Evolutionary conservation across 2,797 vertebrate genomes (phyloP).

Genomic region (Erpetoichthys calabaricus): DNA sequence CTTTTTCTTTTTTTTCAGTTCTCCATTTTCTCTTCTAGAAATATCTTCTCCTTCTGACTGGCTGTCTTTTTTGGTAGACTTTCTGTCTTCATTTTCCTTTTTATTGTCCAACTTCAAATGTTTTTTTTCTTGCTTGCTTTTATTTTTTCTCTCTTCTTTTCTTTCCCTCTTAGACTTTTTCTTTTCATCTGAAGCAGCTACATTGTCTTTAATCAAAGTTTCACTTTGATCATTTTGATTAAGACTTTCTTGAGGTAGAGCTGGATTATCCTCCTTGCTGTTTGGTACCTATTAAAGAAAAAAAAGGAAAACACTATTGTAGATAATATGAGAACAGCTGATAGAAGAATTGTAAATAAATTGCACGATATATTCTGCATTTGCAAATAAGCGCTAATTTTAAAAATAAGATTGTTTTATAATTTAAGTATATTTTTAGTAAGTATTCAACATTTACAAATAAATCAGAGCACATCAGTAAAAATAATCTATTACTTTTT

Average conservation of each 20-base stretch:
- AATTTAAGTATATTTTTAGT: no score
- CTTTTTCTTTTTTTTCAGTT: conserved; percentile 31
- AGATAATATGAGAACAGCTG: no score
- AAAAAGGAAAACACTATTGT: no score
- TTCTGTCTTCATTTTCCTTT: conserved; percentile 18
- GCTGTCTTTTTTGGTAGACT: conserved; percentile 32
- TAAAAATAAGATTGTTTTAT: no score
- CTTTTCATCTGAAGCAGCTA: conserved; percentile 23
- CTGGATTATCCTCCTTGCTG: conserved; percentile 10
- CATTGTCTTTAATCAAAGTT: conserved; percentile 7
- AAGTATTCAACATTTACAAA: no score
- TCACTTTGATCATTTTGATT: background rate
- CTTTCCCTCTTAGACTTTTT: conserved; percentile 53
- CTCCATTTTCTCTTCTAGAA: conserved; percentile 17
- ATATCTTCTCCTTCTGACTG: conserved; percentile 22
- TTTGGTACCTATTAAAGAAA: conserved; percentile 18
- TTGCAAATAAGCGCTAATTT: no score
- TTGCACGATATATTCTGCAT: no score
- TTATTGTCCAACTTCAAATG: conserved; percentile 32
- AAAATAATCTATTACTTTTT: no score
- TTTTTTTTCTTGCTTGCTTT: conserved; percentile 60
- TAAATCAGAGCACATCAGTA: no score
- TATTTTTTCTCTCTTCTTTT: conserved; percentile 56
- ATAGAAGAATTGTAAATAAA: no score
- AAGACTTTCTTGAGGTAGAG: no score